Conservation (phyloP, 2,888 invertebrate genomes). For the Drosophila diplacantha region DNA sequence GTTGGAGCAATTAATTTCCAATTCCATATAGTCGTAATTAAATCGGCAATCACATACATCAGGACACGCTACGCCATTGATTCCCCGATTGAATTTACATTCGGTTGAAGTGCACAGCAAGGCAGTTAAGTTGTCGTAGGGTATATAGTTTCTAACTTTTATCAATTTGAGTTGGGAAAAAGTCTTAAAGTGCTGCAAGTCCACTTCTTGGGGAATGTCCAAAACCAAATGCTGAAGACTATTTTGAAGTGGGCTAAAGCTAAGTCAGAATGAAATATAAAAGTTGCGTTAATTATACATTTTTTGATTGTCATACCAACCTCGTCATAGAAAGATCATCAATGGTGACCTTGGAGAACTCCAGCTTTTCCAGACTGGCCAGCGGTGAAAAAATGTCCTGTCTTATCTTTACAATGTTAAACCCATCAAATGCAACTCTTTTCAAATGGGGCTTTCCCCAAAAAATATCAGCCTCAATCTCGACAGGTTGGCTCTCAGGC, state of each 20-base stretch:
- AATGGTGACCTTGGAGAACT: background rate
- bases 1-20: conserved; percentile 13
- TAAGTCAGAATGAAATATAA: background rate
- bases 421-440: conserved; percentile 3
- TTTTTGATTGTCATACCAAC: background rate
- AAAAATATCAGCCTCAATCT: conserved; percentile 1
- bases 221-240: conserved; percentile 4
- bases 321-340: background rate
- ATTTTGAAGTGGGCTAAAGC: conserved; percentile 1
- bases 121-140: conserved; percentile 6
- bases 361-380: background rate
- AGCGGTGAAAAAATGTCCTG: background rate
- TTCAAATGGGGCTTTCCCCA: background rate
- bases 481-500: background rate
- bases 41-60: conserved; percentile 4
- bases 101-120: background rate
- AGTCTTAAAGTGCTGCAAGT: conserved; percentile 5
- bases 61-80: conserved; percentile 9
- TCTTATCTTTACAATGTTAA: background rate
- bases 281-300: background rate
- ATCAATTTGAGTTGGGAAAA: conserved; percentile 1
- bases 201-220: background rate
- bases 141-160: background rate
- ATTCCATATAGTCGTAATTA: conserved; percentile 3
- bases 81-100: conserved; percentile 7